phyloP scores from a whole-genome alignment of 2,888 invertebrate species.

The Scrobipalpa costella region DNA sequence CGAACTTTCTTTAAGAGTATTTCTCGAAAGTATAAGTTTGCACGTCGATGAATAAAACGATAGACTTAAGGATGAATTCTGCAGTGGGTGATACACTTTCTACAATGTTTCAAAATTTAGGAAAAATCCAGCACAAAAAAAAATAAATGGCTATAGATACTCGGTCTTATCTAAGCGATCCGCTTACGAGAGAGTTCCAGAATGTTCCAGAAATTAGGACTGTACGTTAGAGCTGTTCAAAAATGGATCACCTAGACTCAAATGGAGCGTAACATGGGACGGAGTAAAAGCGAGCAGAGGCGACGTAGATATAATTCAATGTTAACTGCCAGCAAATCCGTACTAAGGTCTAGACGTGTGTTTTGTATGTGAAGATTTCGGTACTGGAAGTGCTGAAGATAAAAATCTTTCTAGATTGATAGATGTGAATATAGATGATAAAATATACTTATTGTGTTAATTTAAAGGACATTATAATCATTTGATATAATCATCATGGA shows the following conservation, averaged over 20 bases:
- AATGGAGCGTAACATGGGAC: conserved; percentile 36
- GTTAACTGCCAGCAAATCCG: conserved; percentile 49
- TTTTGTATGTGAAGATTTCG: conserved; percentile 34
- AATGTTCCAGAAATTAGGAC: background rate
- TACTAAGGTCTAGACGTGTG: conserved; percentile 37
- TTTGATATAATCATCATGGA: no score
- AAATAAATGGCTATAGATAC: no score
- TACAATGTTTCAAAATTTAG: no score
- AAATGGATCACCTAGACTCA: conserved; percentile 21
- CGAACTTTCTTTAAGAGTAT: no score
- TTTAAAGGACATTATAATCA: no score
- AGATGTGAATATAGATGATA: background rate
- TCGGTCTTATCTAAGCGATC: no score
- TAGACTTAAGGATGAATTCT: no score
- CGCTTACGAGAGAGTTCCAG: no score
- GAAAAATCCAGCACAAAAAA: no score
- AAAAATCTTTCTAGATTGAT: background rate
- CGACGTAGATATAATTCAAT: conserved; percentile 51
- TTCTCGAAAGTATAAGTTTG: no score
- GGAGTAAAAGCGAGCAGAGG: conserved; percentile 30
- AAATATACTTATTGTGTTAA: background rate
- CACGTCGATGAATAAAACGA: no score
- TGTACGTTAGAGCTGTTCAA: background rate
- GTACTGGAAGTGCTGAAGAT: background rate
- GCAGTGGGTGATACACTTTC: no score